These are phyloP conservation scores for Bombus picipes DNA, from an alignment of 1,140 invertebrate species.

Conservation along the genomic window DNA sequence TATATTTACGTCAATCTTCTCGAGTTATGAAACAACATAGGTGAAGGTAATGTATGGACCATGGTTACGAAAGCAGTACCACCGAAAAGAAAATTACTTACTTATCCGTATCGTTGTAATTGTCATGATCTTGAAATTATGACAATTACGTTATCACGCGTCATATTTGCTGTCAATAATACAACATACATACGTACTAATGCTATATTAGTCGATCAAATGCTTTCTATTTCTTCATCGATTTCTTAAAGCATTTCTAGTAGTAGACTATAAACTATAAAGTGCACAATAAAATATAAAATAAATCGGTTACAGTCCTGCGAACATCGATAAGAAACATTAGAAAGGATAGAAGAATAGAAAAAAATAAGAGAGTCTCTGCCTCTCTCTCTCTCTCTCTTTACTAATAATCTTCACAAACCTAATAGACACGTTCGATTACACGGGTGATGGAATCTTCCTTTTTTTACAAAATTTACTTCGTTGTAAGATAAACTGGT, in stretches of 20 bases:
- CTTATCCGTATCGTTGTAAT: background rate
- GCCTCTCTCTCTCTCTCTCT: background rate
- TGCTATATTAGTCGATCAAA: too few species aligned
- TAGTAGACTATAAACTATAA: too few species aligned
- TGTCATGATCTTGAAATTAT: too few species aligned
- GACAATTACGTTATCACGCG: too few species aligned
- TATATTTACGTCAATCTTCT: slow-evolving; percentile 67
- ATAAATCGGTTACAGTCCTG: background rate
- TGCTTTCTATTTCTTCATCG: too few species aligned
- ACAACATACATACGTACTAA: too few species aligned
- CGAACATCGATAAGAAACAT: background rate
- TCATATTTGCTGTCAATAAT: too few species aligned
- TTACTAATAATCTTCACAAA: background rate
- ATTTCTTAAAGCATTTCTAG: too few species aligned
- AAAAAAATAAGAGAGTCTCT: background rate
- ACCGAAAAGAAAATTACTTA: slow-evolving; percentile 30
- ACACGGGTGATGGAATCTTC: background rate
- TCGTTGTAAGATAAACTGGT: background rate
- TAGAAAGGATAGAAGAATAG: too few species aligned
- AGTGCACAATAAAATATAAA: too few species aligned
- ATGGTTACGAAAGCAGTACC: slow-evolving; percentile 27
- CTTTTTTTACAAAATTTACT: background rate
- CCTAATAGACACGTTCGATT: background rate
- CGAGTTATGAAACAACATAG: slow-evolving; percentile 53
- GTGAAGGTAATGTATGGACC: slow-evolving; percentile 23